These are phyloP conservation scores for Drosophila asahinai DNA, from an alignment of 1,140 invertebrate genomes.

Conservation along the genomic window DNA sequence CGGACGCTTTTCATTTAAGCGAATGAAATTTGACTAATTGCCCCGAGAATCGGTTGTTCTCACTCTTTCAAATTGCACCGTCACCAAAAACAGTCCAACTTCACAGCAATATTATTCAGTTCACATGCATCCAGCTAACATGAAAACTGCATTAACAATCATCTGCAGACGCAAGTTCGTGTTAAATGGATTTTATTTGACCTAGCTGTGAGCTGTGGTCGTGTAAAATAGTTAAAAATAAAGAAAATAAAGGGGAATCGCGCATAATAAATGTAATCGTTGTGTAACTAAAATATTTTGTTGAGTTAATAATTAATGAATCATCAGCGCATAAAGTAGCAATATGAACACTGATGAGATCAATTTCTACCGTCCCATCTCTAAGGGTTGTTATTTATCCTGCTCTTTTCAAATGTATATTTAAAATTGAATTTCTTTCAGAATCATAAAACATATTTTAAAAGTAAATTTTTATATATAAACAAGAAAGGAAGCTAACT, in stretches of 20 bases:
- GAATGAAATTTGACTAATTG: slow-evolving; percentile 65
- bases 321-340: not conserved
- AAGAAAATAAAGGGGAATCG: not conserved
- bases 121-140: slow-evolving; percentile 67
- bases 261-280: not conserved
- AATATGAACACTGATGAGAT: not conserved
- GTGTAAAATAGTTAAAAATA: not conserved
- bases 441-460: no score
- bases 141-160: slow-evolving; percentile 67
- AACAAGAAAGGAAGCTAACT: no score
- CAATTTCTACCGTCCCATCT: slow-evolving; percentile 33
- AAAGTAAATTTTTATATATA: no score
- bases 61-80: slow-evolving; percentile 28
- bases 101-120: slow-evolving; percentile 10
- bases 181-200: slow-evolving; percentile 41
- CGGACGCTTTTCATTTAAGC: not conserved
- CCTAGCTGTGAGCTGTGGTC: not conserved
- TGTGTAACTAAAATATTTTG: not conserved
- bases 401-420: no score
- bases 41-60: slow-evolving; percentile 12
- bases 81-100: slow-evolving; percentile 20
- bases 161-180: slow-evolving; percentile 25
- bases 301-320: slow-evolving; percentile 7
- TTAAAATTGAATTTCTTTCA: no score
- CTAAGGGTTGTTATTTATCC: no score